A percentile compares a stretch with the other conserved stretches of the same genome.
phyloP scores from a whole-genome alignment of 35 echinoderm and acorn worm genomes.

The Amphiura filiformis region DNA sequence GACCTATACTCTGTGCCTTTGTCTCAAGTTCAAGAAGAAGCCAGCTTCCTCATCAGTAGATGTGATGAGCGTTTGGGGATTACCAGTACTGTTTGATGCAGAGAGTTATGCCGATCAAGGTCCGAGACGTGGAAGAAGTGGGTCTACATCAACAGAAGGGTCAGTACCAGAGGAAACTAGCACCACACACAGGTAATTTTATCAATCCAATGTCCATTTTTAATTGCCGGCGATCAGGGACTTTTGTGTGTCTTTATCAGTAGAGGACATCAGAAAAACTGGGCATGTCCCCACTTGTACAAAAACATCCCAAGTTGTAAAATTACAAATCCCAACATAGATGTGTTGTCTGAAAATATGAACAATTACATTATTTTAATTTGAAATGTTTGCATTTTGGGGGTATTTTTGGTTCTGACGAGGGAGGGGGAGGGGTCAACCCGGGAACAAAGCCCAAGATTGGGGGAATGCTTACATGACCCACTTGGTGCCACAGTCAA shows the following conservation, averaged over 20 bases:
- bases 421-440: too few species aligned
- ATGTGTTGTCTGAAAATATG: too few species aligned
- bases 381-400: too few species aligned
- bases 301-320: too few species aligned
- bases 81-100: not conserved
- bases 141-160: not conserved
- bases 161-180: not conserved
- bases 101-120: not conserved
- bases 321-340: too few species aligned
- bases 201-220: too few species aligned
- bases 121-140: not conserved
- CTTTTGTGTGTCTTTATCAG: not conserved
- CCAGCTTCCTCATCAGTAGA: conserved; percentile 25
- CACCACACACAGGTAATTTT: not conserved
- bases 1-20: conserved; percentile 34
- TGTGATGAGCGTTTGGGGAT: not conserved
- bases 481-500: not conserved
- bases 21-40: conserved; percentile 40
- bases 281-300: too few species aligned
- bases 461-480: too few species aligned
- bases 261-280: too few species aligned
- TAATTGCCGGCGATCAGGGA: too few species aligned
- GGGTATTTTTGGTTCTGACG: not conserved
- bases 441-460: too few species aligned
- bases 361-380: too few species aligned